phyloP scores from a whole-genome alignment of 2,888 invertebrate genomes.

The Phrixothrix hirtus region DNA sequence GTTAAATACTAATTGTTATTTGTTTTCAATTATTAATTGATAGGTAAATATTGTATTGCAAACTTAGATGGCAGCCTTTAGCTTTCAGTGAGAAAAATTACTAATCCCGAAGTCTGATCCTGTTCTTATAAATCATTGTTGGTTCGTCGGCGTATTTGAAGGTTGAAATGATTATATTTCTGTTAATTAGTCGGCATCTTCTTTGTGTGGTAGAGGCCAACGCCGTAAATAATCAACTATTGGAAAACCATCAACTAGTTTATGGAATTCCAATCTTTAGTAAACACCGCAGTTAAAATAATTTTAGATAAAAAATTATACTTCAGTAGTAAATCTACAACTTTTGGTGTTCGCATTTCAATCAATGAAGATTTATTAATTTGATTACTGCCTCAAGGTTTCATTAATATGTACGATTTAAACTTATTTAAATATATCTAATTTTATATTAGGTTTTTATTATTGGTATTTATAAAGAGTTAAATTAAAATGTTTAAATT shows the following conservation, averaged over 20 bases:
- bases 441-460: not conserved
- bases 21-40: no score
- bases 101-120: conserved; percentile 19
- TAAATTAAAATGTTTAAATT: not conserved
- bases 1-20: no score
- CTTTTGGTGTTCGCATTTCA: not conserved
- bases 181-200: conserved; percentile 31
- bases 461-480: not conserved
- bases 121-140: conserved; percentile 24
- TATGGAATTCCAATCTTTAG: conserved; percentile 27
- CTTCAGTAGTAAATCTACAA: conserved; percentile 12
- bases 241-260: conserved; percentile 26
- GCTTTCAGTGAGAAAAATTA: conserved; percentile 25
- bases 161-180: conserved; percentile 32
- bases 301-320: conserved; percentile 19
- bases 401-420: no score
- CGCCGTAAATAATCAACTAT: conserved; percentile 18
- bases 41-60: no score
- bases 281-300: conserved; percentile 28
- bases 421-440: no score
- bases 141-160: conserved; percentile 29
- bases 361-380: not conserved
- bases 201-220: conserved; percentile 24
- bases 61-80: not conserved
- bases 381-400: no score